Conservation (phyloP, 1,140 invertebrate species). For the Drosophila insularis region DNA sequence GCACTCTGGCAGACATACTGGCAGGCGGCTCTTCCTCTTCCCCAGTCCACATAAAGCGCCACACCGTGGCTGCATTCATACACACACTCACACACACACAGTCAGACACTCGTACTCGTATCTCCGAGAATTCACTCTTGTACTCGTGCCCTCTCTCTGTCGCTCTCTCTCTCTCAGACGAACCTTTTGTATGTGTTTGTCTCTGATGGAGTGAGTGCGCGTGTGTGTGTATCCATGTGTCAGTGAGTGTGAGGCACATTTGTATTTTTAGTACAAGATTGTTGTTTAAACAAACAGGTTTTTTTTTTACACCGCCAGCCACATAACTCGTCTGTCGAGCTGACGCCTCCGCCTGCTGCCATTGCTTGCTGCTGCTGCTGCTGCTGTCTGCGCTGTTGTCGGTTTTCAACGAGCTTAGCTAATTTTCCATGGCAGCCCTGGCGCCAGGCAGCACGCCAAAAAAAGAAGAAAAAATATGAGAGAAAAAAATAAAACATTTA, state of each 20-base stretch:
- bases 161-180: conserved; percentile 7
- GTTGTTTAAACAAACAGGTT: conserved; percentile 80
- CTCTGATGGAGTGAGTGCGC: conserved; percentile 20
- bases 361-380: conserved; percentile 29
- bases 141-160: conserved; percentile 36
- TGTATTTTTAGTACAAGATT: conserved; percentile 80
- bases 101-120: conserved; percentile 8
- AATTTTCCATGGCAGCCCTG: conserved; percentile 18
- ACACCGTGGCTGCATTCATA: conserved; percentile 44
- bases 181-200: conserved; percentile 11
- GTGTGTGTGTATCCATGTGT: conserved; percentile 37
- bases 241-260: conserved; percentile 50
- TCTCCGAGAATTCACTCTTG: conserved; percentile 49
- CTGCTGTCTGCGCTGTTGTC: conserved; percentile 64
- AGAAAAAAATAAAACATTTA: background rate
- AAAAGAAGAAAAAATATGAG: background rate
- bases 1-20: conserved; percentile 76
- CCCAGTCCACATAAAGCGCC: conserved; percentile 62
- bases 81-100: conserved; percentile 14
- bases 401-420: conserved; percentile 60
- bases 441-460: conserved; percentile 5
- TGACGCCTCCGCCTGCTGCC: conserved; percentile 60
- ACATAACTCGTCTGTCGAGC: conserved; percentile 75
- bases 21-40: conserved; percentile 60
- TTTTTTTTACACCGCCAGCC: conserved; percentile 76